These are phyloP conservation scores for Rhinella marina DNA, from an alignment of 2,797 vertebrate genomes.

Conservation along the genomic window DNA sequence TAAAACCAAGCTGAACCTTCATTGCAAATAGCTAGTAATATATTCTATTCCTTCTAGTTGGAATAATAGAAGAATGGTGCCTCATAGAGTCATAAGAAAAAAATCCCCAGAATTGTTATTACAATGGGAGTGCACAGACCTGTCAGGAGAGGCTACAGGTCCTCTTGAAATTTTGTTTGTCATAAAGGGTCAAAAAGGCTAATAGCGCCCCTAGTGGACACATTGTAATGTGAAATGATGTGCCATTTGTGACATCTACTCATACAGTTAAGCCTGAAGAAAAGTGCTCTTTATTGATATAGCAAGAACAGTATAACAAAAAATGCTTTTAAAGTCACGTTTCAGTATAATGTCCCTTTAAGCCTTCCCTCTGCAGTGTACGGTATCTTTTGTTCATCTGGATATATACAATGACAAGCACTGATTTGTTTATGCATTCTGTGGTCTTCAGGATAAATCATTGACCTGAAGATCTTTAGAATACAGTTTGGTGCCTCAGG, in stretches of 20 bases:
- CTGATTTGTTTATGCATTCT: slow-evolving; percentile 52
- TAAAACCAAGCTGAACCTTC: no score
- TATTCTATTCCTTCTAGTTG: no score
- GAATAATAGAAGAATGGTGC: no score
- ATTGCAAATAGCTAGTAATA: no score
- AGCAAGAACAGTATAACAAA: slow-evolving; percentile 16
- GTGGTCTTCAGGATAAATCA: slow-evolving; percentile 54
- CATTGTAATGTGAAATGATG: no score
- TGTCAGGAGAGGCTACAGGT: no score
- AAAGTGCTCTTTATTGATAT: background rate
- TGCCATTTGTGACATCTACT: background rate
- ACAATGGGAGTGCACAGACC: no score
- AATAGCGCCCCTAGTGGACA: slow-evolving; percentile 9
- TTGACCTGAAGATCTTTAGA: slow-evolving; percentile 50
- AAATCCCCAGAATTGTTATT: no score
- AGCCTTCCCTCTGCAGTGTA: slow-evolving; percentile 18
- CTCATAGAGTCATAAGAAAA: no score
- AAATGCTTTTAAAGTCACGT: slow-evolving; percentile 19
- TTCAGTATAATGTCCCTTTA: slow-evolving; percentile 7
- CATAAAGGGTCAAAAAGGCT: background rate
- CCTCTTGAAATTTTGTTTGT: background rate
- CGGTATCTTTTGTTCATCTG: slow-evolving; percentile 44
- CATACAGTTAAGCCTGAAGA: background rate
- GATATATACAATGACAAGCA: slow-evolving; percentile 46
- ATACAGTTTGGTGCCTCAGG: slow-evolving; percentile 55